phyloP scores from a whole-genome alignment of 30 jellyfish, hydroid and myxozoan species.

The Sanderia malayensis region DNA sequence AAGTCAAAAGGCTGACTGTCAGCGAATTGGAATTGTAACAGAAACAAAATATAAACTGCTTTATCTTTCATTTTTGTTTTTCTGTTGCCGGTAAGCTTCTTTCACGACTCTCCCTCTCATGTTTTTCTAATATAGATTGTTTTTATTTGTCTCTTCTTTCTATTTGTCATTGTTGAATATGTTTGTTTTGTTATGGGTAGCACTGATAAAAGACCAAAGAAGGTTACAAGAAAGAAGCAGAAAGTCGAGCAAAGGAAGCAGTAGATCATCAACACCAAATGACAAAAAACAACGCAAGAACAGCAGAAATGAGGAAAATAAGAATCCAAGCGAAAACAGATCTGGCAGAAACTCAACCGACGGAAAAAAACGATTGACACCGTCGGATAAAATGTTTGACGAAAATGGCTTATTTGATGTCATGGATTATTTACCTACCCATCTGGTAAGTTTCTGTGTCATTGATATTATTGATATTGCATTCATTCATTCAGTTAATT shows the following conservation, averaged over 20 bases:
- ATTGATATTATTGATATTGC: too few relatives aligned
- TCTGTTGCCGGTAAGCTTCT: too few relatives aligned
- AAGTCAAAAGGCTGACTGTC: too few relatives aligned
- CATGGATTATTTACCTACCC: conserved; percentile 89
- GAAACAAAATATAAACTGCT: too few relatives aligned
- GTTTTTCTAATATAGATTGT: too few relatives aligned
- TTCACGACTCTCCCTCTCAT: too few relatives aligned
- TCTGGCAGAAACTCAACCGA: conserved; percentile 13
- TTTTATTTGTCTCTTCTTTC: too few relatives aligned
- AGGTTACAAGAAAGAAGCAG: conserved; percentile 28
- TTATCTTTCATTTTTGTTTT: too few relatives aligned
- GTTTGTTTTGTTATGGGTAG: too few relatives aligned
- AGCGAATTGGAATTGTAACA: too few relatives aligned
- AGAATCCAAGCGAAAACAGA: not conserved
- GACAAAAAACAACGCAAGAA: conserved; percentile 29
- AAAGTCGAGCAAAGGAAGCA: conserved; percentile 51
- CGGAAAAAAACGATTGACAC: conserved; percentile 8
- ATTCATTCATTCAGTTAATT: too few relatives aligned
- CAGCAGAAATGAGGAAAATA: not conserved
- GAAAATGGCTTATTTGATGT: conserved; percentile 77
- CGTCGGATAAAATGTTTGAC: conserved; percentile 69
- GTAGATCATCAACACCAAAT: conserved; percentile 63
- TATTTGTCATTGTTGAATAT: too few relatives aligned
- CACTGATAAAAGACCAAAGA: conserved; percentile 31
- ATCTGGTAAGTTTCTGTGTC: conserved; percentile 56